Base-by-base conservation (phyloP, 1,140 invertebrate species). In the Neocloeon triangulifer region DNA sequence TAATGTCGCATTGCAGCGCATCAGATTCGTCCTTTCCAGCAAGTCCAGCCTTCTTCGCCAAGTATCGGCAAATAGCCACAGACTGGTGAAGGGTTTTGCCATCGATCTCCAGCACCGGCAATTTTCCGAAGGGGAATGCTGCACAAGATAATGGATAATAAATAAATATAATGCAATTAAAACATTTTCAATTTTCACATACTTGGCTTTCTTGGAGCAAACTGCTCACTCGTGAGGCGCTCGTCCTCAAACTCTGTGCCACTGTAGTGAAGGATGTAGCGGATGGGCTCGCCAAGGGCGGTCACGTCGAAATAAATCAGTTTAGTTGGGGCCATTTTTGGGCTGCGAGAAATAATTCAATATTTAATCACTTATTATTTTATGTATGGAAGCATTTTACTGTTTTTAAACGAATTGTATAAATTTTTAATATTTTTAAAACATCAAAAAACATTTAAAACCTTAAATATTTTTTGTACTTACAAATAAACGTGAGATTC, bases 101-200 rank as follows among this genome's bases (percentile, higher is more conserved):
- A 41, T 75, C 63, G 19, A 73, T 59, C 43, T 71, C 67, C 32
- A 77, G 42, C 5, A 73, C 54, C 1, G 73, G 74, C 29, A 76
- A 43, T 48, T 67, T 64, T 21, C 70, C 70, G 40, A 68, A 73
- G 2, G 66, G 67, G 39, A 53, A 51, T 9, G 41, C 62, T 61
- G 39, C 19, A 44, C 37, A n/a, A n/a, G n/a, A n/a, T n/a, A n/a
- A n/a, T n/a, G n/a, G n/a, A n/a, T n/a, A n/a, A n/a, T n/a, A n/a
- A n/a, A n/a, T n/a, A n/a, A n/a, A n/a, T n/a, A n/a, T n/a, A n/a
- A 16, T 29, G 10, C 16, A 28, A 36, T 14, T 3, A 15, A 13
- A 8, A n/a, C 3, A 25, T 25, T 6, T n/a, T 12, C 23, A 29
- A 13, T 27, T n/a, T 5, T 27, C 32, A 49, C 59, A 52, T 46